A percentile compares a stretch with the other conserved stretches of the same genome.
Evolutionary conservation across 1,140 invertebrate species (phyloP).

Genomic region (Tribolium castaneum): DNA sequence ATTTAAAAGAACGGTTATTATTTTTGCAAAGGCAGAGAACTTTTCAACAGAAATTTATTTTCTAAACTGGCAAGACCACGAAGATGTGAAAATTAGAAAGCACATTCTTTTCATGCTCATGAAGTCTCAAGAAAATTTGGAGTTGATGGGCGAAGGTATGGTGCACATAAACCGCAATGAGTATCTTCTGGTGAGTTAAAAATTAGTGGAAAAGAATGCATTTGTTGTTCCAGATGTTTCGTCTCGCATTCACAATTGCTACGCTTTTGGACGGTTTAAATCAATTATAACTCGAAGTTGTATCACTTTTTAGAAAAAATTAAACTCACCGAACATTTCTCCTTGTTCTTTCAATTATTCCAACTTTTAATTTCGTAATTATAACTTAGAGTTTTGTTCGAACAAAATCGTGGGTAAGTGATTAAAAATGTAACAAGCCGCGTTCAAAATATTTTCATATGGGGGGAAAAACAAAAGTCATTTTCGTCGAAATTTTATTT

Average conservation of each 20-base stretch:
- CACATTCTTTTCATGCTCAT: slow-evolving; percentile 11
- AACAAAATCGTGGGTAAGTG: background rate
- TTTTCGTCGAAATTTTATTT: background rate
- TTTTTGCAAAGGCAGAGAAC: background rate
- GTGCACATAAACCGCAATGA: background rate
- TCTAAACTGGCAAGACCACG: background rate
- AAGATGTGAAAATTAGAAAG: background rate
- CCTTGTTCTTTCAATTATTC: background rate
- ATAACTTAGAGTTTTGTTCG: background rate
- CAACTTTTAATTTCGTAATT: background rate
- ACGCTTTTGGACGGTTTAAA: background rate
- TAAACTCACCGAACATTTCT: background rate
- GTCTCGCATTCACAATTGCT: slow-evolving; percentile 13
- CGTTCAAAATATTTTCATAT: background rate
- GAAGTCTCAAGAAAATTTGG: background rate
- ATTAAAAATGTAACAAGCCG: background rate
- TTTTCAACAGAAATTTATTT: background rate
- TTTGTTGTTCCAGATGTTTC: background rate
- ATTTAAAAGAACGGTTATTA: too few species aligned
- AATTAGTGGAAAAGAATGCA: background rate
- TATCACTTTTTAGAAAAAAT: background rate
- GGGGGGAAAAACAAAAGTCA: background rate
- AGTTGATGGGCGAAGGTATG: background rate
- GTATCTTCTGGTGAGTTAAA: background rate
- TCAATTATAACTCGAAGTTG: background rate